Conservation (phyloP, 2,888 invertebrate species). For the Lithosia quadra region DNA sequence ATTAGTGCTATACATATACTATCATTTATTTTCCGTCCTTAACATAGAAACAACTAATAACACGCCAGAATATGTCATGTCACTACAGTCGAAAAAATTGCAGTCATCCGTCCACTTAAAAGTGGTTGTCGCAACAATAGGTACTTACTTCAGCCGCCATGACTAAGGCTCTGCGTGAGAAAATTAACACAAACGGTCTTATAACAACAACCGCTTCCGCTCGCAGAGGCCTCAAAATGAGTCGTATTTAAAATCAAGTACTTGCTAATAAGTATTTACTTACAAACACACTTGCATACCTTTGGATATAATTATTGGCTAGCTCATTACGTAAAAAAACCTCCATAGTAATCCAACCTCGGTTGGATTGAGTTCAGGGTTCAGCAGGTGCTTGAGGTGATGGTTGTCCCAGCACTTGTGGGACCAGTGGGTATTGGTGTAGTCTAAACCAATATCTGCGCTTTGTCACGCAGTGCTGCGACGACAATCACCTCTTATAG, state of each 20-base stretch:
- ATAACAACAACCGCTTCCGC: constrained; percentile 41
- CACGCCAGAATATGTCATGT: constrained; percentile 11
- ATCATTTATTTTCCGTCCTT: neutral
- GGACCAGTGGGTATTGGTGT: no score
- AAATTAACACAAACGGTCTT: constrained; percentile 46
- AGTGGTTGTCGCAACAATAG: constrained; percentile 34
- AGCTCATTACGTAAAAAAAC: no score
- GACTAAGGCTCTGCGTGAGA: constrained; percentile 49
- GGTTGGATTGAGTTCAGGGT: no score
- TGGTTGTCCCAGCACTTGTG: no score
- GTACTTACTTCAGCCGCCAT: constrained; percentile 33
- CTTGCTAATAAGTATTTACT: constrained; percentile 7
- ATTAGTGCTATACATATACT: neutral
- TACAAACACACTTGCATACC: neutral
- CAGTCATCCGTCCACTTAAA: constrained; percentile 25
- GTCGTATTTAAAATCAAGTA: constrained; percentile 12
- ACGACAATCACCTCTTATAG: no score
- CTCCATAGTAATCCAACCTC: no score
- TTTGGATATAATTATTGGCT: no score
- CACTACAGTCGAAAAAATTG: constrained; percentile 18
- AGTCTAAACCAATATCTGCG: no score
- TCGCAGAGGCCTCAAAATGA: constrained; percentile 38
- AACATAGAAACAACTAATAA: constrained; percentile 10
- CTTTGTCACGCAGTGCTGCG: no score
- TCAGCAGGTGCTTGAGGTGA: no score